phyloP scores from a whole-genome alignment of 2,888 invertebrate species.

The Eubasilissa splendida region DNA sequence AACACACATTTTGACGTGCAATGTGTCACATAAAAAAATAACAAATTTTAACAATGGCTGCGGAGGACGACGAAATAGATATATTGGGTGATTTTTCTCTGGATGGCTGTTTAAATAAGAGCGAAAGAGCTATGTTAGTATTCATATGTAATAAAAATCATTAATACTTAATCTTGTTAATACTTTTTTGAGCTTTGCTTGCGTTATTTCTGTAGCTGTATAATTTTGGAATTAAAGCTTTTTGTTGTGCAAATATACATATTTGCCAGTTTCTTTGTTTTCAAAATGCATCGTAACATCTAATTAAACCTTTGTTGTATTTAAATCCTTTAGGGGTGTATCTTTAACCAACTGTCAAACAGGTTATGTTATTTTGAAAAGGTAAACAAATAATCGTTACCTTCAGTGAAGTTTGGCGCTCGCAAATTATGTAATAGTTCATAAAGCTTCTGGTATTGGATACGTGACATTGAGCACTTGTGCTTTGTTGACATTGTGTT shows the following conservation, averaged over 20 bases:
- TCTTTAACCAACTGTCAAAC: neutral
- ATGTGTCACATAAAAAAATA: slow-evolving; percentile 44
- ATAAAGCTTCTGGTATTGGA: no score
- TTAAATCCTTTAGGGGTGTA: no score
- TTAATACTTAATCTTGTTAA: no score
- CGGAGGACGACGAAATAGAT: slow-evolving; percentile 83
- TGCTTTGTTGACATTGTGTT: neutral
- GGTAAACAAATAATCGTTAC: slow-evolving; percentile 29
- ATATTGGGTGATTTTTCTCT: slow-evolving; percentile 81
- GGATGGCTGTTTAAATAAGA: slow-evolving; percentile 76
- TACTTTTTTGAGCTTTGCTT: no score
- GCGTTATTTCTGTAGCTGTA: neutral
- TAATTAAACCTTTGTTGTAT: no score
- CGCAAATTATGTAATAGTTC: no score
- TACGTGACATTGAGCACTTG: no score
- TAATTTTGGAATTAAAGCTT: slow-evolving; percentile 12
- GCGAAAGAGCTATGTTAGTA: slow-evolving; percentile 74
- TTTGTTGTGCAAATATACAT: neutral
- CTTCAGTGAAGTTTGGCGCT: no score
- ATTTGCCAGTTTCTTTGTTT: no score
- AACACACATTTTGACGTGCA: slow-evolving; percentile 4
- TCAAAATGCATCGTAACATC: no score
- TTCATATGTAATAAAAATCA: neutral
- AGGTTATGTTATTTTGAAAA: slow-evolving; percentile 60
- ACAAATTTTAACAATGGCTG: slow-evolving; percentile 68